These are phyloP conservation scores for Lagria hirta DNA, from an alignment of 2,888 invertebrate species.

Conservation along the genomic window DNA sequence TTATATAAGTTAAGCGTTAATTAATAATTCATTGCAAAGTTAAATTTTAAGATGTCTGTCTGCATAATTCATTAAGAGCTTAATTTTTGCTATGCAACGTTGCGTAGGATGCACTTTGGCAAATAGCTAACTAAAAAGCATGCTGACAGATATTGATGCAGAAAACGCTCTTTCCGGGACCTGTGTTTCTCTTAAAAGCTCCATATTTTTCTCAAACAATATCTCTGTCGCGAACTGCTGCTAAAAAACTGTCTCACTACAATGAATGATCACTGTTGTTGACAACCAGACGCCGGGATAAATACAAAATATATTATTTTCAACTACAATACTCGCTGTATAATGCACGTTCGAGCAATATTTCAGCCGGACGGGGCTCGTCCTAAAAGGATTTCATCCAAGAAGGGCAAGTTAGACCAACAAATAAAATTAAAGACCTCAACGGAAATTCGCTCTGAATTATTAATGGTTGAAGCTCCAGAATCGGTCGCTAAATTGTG, in stretches of 20 bases:
- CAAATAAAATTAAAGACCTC: constrained; percentile 20
- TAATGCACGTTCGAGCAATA: constrained; percentile 29
- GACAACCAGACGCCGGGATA: constrained; percentile 47
- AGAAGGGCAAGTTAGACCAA: constrained; percentile 17
- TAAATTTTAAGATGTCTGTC: neutral
- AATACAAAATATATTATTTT: constrained; percentile 43
- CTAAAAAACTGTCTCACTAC: constrained; percentile 39
- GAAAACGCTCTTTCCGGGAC: constrained; percentile 14
- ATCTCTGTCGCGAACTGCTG: constrained; percentile 35
- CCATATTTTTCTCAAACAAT: constrained; percentile 36
- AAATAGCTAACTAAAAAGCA: constrained; percentile 12
- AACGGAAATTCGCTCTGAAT: constrained; percentile 21
- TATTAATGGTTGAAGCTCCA: constrained; percentile 19
- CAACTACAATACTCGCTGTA: constrained; percentile 28
- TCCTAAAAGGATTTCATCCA: constrained; percentile 19
- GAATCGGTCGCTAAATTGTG: constrained; percentile 18
- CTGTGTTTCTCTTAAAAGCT: constrained; percentile 28
- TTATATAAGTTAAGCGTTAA: neutral
- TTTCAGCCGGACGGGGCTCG: constrained; percentile 25
- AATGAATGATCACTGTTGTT: constrained; percentile 49
- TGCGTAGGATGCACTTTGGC: constrained; percentile 8
- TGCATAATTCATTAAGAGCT: neutral
- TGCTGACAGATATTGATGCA: constrained; percentile 28
- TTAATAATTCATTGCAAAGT: neutral
- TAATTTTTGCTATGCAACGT: constrained; percentile 7